phyloP scores from a whole-genome alignment of 1,140 invertebrate genomes.

The Heliconius congener region DNA sequence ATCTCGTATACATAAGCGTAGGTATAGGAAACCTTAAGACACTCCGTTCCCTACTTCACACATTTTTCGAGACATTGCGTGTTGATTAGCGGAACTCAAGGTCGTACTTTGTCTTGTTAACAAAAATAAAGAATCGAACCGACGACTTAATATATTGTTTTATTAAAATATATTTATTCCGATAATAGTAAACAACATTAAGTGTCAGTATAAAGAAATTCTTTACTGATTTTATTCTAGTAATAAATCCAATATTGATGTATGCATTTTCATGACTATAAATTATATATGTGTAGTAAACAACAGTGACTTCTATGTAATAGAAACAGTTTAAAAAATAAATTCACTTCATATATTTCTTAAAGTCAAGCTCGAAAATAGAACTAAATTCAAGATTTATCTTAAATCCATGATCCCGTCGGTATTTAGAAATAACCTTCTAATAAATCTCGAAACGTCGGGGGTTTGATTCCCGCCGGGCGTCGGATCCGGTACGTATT shows the following conservation, averaged over 20 bases:
- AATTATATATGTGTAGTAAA: too few relatives aligned
- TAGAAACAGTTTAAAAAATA: not conserved
- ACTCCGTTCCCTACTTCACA: not conserved
- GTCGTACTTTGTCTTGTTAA: too few relatives aligned
- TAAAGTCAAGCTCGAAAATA: not conserved
- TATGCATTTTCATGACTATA: too few relatives aligned
- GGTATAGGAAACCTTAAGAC: not conserved
- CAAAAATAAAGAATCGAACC: too few relatives aligned
- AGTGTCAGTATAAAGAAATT: too few relatives aligned
- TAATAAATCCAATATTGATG: too few relatives aligned
- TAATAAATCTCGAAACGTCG: slow-evolving; percentile 72
- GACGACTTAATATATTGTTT: too few relatives aligned
- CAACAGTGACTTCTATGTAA: not conserved
- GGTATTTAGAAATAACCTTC: slow-evolving; percentile 66
- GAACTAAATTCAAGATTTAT: slow-evolving; percentile 55
- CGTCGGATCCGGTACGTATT: slow-evolving; percentile 56
- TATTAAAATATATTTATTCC: too few relatives aligned
- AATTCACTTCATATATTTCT: not conserved
- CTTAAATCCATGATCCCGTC: slow-evolving; percentile 59
- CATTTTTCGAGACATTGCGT: not conserved
- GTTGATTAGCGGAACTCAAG: too few relatives aligned
- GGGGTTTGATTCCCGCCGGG: slow-evolving; percentile 70
- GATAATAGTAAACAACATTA: too few relatives aligned
- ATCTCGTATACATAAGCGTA: too few relatives aligned
- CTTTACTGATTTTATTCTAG: too few relatives aligned